A percentile compares a stretch with the other conserved stretches of the same genome.
These are phyloP conservation scores for Apamea epomidion DNA, from an alignment of 2,888 invertebrate species.

Conservation along the genomic window DNA sequence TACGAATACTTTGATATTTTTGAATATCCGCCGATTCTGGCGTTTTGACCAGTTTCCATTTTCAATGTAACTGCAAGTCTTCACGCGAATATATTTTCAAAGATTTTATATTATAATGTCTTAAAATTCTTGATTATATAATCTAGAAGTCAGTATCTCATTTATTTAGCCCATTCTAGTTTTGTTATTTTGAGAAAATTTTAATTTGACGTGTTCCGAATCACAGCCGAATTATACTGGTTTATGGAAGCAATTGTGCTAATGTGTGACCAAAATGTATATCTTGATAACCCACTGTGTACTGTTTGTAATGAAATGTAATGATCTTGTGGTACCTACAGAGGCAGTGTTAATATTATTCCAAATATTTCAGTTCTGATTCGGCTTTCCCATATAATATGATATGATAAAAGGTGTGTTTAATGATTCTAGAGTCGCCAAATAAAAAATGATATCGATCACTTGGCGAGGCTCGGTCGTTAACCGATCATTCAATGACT, in stretches of 20 bases:
- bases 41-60: slow-evolving; percentile 16
- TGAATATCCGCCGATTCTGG: slow-evolving; percentile 27
- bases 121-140: slow-evolving; percentile 62
- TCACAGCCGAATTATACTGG: slow-evolving; percentile 60
- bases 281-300: slow-evolving; percentile 30
- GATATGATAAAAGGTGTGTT: slow-evolving; percentile 58
- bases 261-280: slow-evolving; percentile 39
- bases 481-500: slow-evolving; percentile 35
- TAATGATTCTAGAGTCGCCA: slow-evolving; percentile 53
- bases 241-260: slow-evolving; percentile 47
- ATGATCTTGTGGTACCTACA: slow-evolving; percentile 35
- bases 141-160: slow-evolving; percentile 57
- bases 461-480: slow-evolving; percentile 23
- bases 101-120: slow-evolving; percentile 59
- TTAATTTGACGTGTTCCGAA: slow-evolving; percentile 59
- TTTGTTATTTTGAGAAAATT: slow-evolving; percentile 56
- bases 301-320: slow-evolving; percentile 42
- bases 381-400: slow-evolving; percentile 56
- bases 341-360: slow-evolving; percentile 44
- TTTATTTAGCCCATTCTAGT: slow-evolving; percentile 55
- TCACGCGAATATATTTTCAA: slow-evolving; percentile 56
- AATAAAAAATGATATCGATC: slow-evolving; percentile 10
- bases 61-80: slow-evolving; percentile 11
- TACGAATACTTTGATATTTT: slow-evolving; percentile 27
- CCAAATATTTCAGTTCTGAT: slow-evolving; percentile 64